phyloP scores from a whole-genome alignment of 2,888 invertebrate species.

The Apamea crenata region DNA sequence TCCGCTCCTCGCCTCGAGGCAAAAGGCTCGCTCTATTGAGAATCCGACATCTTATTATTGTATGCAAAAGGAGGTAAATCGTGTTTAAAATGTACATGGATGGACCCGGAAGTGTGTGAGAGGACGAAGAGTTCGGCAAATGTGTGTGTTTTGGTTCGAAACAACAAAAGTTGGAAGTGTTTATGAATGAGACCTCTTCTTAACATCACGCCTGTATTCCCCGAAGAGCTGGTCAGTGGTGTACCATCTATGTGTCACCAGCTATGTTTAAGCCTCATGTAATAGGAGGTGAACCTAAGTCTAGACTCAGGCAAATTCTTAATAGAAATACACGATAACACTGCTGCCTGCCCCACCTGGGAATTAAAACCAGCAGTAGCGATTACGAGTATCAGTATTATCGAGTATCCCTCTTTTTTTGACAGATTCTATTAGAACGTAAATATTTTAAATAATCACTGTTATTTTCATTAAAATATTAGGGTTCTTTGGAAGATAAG shows the following conservation, averaged over 20 bases:
- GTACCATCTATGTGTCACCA: too few relatives aligned
- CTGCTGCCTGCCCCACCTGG: too few relatives aligned
- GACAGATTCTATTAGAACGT: not conserved
- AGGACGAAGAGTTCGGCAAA: slow-evolving; percentile 3
- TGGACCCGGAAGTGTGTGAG: slow-evolving; percentile 12
- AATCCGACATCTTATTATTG: slow-evolving; percentile 70
- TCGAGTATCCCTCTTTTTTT: not conserved
- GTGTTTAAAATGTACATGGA: slow-evolving; percentile 62
- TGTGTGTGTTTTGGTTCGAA: slow-evolving; percentile 1
- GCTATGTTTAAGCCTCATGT: not conserved
- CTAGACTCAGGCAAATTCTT: not conserved
- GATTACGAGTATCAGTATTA: not conserved
- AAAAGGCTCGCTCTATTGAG: slow-evolving; percentile 60
- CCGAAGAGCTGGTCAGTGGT: not conserved
- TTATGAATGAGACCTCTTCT: not conserved
- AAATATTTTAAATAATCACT: not conserved
- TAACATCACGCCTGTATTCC: not conserved
- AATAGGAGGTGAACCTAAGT: not conserved
- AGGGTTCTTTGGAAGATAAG: not conserved
- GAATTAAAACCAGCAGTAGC: not conserved
- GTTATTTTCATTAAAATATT: not conserved
- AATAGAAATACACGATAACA: not conserved
- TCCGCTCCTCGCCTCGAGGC: slow-evolving; percentile 66
- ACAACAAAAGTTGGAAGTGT: not conserved
- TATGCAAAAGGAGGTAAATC: slow-evolving; percentile 73